Evolutionary conservation across 2,888 invertebrate species (phyloP).

Genomic region (Lasius platythorax): DNA sequence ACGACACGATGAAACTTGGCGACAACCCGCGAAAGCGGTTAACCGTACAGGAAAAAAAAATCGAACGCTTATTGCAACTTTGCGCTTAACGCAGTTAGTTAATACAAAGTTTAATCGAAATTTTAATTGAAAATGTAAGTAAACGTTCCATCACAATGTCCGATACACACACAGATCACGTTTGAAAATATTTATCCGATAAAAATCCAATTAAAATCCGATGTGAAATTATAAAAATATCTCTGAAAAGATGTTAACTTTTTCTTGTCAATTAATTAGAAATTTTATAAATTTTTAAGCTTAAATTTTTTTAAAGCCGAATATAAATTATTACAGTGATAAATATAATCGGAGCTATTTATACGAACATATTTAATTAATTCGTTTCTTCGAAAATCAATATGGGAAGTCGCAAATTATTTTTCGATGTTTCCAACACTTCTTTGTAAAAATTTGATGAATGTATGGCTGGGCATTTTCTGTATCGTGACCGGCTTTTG

Average conservation of each 20-base stretch:
- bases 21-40: constrained; percentile 18
- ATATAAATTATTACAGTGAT: not conserved
- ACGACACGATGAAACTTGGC: constrained; percentile 29
- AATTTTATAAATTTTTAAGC: not conserved
- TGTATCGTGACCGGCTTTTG: constrained; percentile 49
- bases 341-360: constrained; percentile 1
- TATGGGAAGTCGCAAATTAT: constrained; percentile 10
- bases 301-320: no score
- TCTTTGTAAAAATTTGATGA: constrained; percentile 32
- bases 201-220: not conserved
- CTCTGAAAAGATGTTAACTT: not conserved
- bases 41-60: not conserved
- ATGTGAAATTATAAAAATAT: not conserved
- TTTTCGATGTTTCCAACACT: constrained; percentile 13
- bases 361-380: not conserved
- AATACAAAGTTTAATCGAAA: constrained; percentile 43
- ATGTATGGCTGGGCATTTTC: constrained; percentile 22
- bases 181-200: constrained; percentile 20
- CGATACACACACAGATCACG: not conserved
- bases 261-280: not conserved
- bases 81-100: constrained; percentile 24
- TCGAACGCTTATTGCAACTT: constrained; percentile 20
- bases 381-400: not conserved
- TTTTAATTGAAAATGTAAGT: constrained; percentile 36
- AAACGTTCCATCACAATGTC: not conserved